These are phyloP conservation scores for Apamea monoglypha DNA, from an alignment of 2,888 invertebrate species.

Conservation along the genomic window DNA sequence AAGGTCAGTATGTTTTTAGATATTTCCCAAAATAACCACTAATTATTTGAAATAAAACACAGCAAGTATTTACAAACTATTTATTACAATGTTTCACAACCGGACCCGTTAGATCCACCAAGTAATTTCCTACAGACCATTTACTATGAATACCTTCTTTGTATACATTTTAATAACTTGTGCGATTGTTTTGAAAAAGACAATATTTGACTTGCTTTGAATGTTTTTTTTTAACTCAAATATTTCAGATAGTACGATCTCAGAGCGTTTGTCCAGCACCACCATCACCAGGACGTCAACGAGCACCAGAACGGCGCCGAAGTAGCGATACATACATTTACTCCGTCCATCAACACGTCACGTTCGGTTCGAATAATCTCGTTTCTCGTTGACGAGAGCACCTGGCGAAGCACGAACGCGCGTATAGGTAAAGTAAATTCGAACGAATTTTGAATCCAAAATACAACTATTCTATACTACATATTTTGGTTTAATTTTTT, in stretches of 20 bases:
- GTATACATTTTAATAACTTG: conserved; percentile 2
- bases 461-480: too few relatives aligned
- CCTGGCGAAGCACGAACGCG: neutral
- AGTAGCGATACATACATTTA: neutral
- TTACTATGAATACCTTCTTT: conserved; percentile 12
- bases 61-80: conserved; percentile 13
- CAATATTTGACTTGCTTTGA: neutral
- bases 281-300: neutral
- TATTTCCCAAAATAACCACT: neutral
- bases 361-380: neutral
- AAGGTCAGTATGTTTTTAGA: too few relatives aligned
- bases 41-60: conserved; percentile 16
- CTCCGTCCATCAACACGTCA: neutral
- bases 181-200: neutral
- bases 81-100: conserved; percentile 48
- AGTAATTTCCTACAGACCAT: conserved; percentile 24
- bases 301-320: neutral
- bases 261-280: neutral
- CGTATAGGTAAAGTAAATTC: neutral
- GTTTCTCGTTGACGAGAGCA: neutral
- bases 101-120: conserved; percentile 25
- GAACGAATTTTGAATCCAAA: too few relatives aligned
- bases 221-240: neutral
- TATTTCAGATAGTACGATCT: neutral
- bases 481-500: neutral